Evolutionary conservation across 2,797 vertebrate genomes (phyloP).

Genomic region (Eleutherodactylus coqui): DNA sequence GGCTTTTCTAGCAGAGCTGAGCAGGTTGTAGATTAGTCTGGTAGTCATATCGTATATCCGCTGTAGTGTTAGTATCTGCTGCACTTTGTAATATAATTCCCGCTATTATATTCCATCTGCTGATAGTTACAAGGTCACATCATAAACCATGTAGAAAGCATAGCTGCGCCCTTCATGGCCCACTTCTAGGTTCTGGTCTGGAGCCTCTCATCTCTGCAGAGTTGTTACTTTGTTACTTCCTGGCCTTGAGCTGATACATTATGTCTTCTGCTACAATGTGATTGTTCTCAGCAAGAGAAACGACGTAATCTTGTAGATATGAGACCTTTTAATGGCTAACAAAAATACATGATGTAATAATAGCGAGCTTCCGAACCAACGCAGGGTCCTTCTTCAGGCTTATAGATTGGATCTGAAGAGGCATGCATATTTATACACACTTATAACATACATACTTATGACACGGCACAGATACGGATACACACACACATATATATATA

Average conservation of each 20-base stretch:
- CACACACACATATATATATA: too few species aligned
- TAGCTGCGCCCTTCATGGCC: not conserved
- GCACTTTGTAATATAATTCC: not conserved
- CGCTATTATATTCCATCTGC: slow-evolving; percentile 9
- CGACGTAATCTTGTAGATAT: too few species aligned
- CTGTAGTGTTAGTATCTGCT: slow-evolving; percentile 23
- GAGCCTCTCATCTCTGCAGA: not conserved
- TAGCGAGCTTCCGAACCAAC: too few species aligned
- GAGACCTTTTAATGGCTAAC: too few species aligned
- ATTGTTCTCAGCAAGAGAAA: too few species aligned
- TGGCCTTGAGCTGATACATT: not conserved
- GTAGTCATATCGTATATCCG: not conserved
- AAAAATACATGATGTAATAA: too few species aligned
- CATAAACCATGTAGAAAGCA: not conserved
- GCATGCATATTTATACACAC: too few species aligned
- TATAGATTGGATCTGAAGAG: too few species aligned
- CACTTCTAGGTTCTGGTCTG: not conserved
- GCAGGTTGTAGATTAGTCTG: not conserved
- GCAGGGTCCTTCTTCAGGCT: too few species aligned
- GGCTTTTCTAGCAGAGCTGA: slow-evolving; percentile 1
- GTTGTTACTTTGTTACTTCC: not conserved
- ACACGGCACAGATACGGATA: too few species aligned
- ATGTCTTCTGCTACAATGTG: not conserved
- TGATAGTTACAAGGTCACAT: slow-evolving; percentile 25
- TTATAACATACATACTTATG: too few species aligned